A percentile compares a stretch with the other conserved stretches of the same genome.
Conservation (phyloP, 2,888 invertebrate genomes). For the Eupithecia abbreviata region DNA sequence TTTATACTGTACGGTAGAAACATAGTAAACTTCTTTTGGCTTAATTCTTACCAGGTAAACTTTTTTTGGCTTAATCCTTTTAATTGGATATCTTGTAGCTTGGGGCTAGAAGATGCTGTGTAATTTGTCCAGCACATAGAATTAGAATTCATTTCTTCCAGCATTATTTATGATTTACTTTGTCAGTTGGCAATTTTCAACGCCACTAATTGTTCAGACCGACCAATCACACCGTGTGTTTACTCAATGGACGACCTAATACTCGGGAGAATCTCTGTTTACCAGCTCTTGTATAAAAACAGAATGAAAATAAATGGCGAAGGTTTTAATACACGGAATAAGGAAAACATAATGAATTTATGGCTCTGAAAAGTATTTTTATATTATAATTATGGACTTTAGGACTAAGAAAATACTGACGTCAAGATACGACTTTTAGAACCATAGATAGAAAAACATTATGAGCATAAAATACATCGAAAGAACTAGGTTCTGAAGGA, state of each 20-base stretch:
- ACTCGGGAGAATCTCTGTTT: slow-evolving; percentile 44
- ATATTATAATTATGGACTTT: not conserved
- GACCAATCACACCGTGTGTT: not conserved
- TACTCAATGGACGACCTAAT: slow-evolving; percentile 49
- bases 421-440: not conserved
- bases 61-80: too few relatives aligned
- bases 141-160: too few relatives aligned
- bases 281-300: slow-evolving; percentile 17
- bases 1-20: not conserved
- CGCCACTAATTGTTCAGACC: not conserved
- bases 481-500: not conserved
- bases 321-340: slow-evolving; percentile 7
- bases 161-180: not conserved
- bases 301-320: slow-evolving; percentile 12
- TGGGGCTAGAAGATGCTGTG: too few relatives aligned
- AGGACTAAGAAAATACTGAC: not conserved
- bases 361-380: not conserved
- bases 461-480: not conserved
- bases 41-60: too few relatives aligned
- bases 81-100: too few relatives aligned
- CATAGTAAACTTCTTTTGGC: not conserved
- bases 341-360: not conserved
- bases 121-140: too few relatives aligned
- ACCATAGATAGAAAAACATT: not conserved
- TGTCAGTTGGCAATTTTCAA: not conserved